Evolutionary conservation across 2,888 invertebrate species (phyloP), one percentile per base, ranked within the genome.

Genomic region (Merodon equestris): DNA sequence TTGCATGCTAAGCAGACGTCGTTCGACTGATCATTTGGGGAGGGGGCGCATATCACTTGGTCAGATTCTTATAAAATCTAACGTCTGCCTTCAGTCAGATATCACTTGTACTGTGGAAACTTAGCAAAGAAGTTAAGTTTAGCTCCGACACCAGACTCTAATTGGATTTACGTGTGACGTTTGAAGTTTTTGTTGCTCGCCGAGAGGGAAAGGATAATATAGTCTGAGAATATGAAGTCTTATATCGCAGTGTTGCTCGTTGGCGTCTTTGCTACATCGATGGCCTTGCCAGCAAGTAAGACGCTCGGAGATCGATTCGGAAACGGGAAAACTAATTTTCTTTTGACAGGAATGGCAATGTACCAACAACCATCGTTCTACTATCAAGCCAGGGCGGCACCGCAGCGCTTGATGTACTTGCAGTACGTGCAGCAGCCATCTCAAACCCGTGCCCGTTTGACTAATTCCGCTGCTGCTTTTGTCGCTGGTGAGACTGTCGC

Each of bases 21-120:
- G 36, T 57, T 10, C 40, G 40, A 48, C 45, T 47, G 58, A 42
- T 71, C 42, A 58, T 47, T 64, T 51, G 67, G 48, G 27, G 76
- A 36, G 72, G 66, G 77, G 81, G 58, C 61, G 63, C 58, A 64
- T 57, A 56, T 40, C 54, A 56, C 50, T 74, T 60, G 74, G 47
- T 56, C 63, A 50, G 45, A 70, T 84, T 84, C 84, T 86, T 88
- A 88, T 88, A 88, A 88, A 88, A 87, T 88, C 88, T 88, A 79
- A 74, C 40, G 74, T 74, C 44, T 54, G 60, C 68, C 79, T 74
- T 75, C 84, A 84, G 67, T 64, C 84, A 85, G 86, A 83, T 85
- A 88, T 88, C 88, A 88, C 86, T 88, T 86, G 86, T 86, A 86
- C 85, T 87, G 88, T 88, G 88, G 88, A 88, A 88, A 88, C 88